phyloP scores from a whole-genome alignment of 2,113 vertebrate genomes.

The Candoia aspera region DNA sequence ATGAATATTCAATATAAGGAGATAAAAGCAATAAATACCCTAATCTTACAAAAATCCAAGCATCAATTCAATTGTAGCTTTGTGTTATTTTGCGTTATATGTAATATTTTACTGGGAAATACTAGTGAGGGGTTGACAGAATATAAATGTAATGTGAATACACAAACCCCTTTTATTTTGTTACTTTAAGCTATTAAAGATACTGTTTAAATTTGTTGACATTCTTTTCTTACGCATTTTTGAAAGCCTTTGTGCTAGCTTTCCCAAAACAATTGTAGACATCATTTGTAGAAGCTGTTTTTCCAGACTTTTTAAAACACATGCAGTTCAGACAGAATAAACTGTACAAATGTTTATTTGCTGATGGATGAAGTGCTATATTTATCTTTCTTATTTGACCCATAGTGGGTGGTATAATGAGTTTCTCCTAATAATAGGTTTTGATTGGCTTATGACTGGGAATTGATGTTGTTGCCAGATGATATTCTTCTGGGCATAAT shows the following conservation, averaged over 20 bases:
- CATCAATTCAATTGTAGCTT: neutral
- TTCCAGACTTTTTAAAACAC: neutral
- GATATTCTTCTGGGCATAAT: neutral
- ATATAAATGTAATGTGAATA: slow-evolving; percentile 43
- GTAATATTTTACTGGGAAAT: neutral
- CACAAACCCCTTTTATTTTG: neutral
- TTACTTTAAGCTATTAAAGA: slow-evolving; percentile 50
- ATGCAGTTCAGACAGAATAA: neutral
- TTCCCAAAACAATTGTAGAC: neutral
- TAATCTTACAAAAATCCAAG: neutral
- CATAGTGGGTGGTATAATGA: neutral
- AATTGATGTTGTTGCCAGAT: neutral
- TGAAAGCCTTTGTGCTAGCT: neutral
- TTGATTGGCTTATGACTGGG: neutral
- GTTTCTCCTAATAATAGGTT: neutral
- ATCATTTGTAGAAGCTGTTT: neutral
- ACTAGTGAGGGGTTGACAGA: neutral
- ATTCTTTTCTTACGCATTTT: neutral
- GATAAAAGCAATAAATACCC: neutral
- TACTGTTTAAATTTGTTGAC: slow-evolving; percentile 16
- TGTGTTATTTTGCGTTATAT: neutral
- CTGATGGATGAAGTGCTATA: neutral
- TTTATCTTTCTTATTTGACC: neutral
- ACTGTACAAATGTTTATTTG: neutral
- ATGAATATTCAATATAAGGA: neutral